These are phyloP conservation scores for Myotis findleyi DNA, from an alignment of 2,797 vertebrate genomes.

Conservation along the genomic window DNA sequence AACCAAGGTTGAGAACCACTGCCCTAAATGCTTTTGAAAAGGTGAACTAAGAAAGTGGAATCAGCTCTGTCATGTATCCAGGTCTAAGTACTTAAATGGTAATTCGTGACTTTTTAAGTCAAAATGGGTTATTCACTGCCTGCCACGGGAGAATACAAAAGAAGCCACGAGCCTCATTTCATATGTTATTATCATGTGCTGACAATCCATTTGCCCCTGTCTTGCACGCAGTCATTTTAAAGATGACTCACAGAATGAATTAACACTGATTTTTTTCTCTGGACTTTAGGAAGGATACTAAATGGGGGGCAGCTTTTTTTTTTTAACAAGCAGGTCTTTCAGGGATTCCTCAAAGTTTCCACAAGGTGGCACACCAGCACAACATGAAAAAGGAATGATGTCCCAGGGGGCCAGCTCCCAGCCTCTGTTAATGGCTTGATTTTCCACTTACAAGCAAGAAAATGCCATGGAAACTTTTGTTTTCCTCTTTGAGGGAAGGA, in stretches of 20 bases:
- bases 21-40: not conserved
- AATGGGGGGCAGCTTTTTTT: not conserved
- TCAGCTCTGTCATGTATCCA: constrained; percentile 12
- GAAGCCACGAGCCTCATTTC: not conserved
- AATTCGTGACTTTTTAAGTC: constrained; percentile 19
- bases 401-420: constrained; percentile 12
- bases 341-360: constrained; percentile 76
- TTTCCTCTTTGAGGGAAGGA: constrained; percentile 58
- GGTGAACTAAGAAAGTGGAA: not conserved
- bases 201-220: constrained; percentile 34
- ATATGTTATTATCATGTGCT: not conserved
- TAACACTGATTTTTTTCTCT: not conserved
- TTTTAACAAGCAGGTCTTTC: not conserved
- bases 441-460: constrained; percentile 64
- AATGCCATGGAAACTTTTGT: constrained; percentile 79
- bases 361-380: constrained; percentile 87
- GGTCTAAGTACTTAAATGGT: constrained; percentile 19
- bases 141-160: not conserved
- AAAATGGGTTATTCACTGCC: constrained; percentile 19
- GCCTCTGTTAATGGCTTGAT: constrained; percentile 58
- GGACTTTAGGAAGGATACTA: not conserved
- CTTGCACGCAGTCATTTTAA: constrained; percentile 48
- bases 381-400: constrained; percentile 71
- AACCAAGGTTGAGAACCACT: too few species aligned
- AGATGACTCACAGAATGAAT: not conserved